Base-by-base conservation (phyloP, 2,888 invertebrate species). In the Drosophila monieri region DNA sequence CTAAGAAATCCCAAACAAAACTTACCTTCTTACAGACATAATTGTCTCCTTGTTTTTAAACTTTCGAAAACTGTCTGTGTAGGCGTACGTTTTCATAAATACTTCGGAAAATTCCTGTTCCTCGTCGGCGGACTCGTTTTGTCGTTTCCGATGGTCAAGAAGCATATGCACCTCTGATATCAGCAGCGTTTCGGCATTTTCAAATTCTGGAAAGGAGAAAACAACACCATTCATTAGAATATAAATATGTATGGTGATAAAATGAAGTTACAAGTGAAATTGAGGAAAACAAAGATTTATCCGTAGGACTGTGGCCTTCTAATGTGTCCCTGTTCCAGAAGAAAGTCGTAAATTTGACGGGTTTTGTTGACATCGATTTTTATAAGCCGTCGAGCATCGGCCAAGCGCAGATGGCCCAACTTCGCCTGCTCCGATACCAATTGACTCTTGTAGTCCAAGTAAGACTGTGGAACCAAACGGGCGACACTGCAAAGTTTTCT, bases 31-130 rank as follows among this genome's bases (percentile, higher is more conserved):
- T 4, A 99, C 98, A 27, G 98, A 97, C 57, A 97, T 95, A 77
- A 99, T 99, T 5, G 98, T 99, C 92, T 99, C 99, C 89, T 99
- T 97, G 89, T 99, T 99, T 92, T 98, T 99, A 91, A 99, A 99
- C 90, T 98, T 98, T 67, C 98, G 95, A 91, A 99, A 99, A 89
- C 98, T 94, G 88, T 98, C 70, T 12, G 70, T 69, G 15, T 69
- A 69, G 51, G 70, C 69, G 25, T 98, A 93, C 0, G 99, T 99
- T 91, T 99, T 99, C 95, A 98, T 96, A 90, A 99, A 99, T 8
- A 99, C 99, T 91, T 99, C 99, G 0, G 98, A 98, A 90, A 99
- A 96, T 91, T 99, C 99, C 91, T 99, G 99, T 89, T 98, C 98
- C 87, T 99, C 99, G 90, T 99, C 99, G 2, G 98, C 98, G 30